These are phyloP conservation scores for Diphyllodes magnificus DNA, from an alignment of 2,113 vertebrate genomes.

Conservation along the genomic window DNA sequence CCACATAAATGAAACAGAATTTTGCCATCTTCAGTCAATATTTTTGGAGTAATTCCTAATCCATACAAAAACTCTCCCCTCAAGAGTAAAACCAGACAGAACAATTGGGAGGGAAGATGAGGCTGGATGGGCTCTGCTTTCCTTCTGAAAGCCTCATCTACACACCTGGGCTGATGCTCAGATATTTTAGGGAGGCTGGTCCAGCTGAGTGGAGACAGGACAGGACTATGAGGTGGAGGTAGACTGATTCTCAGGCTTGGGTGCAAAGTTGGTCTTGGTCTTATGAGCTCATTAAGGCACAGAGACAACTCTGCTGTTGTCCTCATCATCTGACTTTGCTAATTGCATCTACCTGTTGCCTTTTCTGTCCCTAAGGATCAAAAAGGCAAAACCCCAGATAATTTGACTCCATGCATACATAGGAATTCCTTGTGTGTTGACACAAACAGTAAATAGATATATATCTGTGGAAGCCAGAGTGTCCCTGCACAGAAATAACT, in stretches of 20 bases:
- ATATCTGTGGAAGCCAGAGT: neutral
- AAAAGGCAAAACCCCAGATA: neutral
- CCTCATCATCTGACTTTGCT: neutral
- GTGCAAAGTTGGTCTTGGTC: neutral
- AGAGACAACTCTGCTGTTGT: neutral
- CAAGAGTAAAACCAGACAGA: neutral
- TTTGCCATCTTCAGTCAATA: neutral
- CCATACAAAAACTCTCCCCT: neutral
- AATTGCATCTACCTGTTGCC: neutral
- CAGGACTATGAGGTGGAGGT: neutral
- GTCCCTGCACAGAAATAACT: neutral
- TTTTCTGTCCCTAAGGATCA: neutral
- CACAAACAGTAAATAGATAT: neutral
- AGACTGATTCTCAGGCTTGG: neutral
- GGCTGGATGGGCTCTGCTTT: neutral
- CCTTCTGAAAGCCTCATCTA: neutral
- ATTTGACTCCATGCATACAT: neutral
- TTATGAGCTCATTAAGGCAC: neutral
- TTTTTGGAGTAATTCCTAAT: neutral
- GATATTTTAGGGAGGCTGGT: neutral
- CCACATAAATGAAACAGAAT: neutral
- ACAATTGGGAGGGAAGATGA: neutral
- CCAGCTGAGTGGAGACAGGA: neutral
- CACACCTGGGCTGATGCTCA: neutral
- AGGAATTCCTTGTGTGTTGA: neutral